Conservation (phyloP, 2,888 invertebrate genomes). For the Lasioglossum oenotherae region DNA sequence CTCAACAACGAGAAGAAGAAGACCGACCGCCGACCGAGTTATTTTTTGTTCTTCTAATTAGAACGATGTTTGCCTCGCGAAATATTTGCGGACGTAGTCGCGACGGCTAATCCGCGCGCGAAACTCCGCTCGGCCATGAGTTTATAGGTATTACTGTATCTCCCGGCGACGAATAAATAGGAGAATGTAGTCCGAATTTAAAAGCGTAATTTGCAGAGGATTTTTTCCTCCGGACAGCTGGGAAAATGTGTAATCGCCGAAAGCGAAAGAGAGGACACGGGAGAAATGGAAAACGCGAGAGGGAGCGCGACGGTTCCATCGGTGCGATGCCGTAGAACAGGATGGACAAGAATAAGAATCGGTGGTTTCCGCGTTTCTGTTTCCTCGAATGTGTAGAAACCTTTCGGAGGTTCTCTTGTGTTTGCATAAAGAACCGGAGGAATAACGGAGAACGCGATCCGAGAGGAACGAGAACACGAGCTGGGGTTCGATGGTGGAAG, state of each 20-base stretch:
- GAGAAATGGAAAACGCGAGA: not conserved
- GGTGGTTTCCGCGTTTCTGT: not conserved
- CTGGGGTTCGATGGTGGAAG: not conserved
- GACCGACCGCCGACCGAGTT: not conserved
- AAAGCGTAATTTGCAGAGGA: constrained; percentile 2
- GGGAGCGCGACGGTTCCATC: constrained; percentile 16
- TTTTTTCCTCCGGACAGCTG: not conserved
- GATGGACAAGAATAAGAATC: constrained; percentile 20
- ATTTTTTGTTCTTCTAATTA: not conserved
- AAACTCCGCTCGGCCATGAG: not conserved
- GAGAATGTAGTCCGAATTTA: not conserved
- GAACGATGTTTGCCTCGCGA: not conserved
- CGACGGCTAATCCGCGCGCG: not conserved
- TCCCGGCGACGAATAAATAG: not conserved
- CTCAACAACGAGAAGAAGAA: not conserved
- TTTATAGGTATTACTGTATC: not conserved
- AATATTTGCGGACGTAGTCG: not conserved
- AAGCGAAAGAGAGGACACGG: not conserved
- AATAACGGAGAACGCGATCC: not conserved
- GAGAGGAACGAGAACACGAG: not conserved
- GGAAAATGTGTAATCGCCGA: constrained; percentile 5
- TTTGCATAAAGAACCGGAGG: not conserved
- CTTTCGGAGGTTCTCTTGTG: not conserved
- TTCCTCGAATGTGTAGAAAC: not conserved
- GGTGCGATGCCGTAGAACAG: constrained; percentile 16